phyloP scores from a whole-genome alignment of 2,797 vertebrate species.

The Enteromius argenteus region DNA sequence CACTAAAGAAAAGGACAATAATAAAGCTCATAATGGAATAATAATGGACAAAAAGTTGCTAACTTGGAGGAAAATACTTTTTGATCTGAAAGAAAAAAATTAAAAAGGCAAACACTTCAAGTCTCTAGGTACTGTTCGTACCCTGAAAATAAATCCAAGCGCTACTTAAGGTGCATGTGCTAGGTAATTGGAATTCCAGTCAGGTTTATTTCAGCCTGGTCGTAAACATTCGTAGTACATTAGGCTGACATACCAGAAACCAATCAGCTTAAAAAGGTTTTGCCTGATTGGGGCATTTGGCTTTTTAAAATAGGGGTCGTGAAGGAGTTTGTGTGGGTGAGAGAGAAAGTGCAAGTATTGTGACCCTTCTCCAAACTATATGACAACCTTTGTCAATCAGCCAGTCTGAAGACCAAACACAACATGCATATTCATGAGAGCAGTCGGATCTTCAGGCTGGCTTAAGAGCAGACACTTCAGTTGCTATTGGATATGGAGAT shows the following conservation, averaged over 20 bases:
- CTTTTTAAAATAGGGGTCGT: conserved; percentile 34
- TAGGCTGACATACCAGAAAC: conserved; percentile 42
- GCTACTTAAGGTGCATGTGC: conserved; percentile 26
- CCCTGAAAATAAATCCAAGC: conserved; percentile 51
- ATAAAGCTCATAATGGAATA: neutral
- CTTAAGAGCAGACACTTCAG: conserved; percentile 41
- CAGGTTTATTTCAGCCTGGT: conserved; percentile 37
- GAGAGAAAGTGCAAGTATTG: neutral
- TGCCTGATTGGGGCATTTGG: conserved; percentile 37
- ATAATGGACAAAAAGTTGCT: neutral
- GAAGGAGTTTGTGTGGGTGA: conserved; percentile 4
- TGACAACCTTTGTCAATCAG: conserved; percentile 31
- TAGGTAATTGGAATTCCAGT: conserved; percentile 31
- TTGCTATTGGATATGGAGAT: conserved; percentile 37
- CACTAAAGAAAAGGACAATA: neutral
- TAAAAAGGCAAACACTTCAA: conserved; percentile 29
- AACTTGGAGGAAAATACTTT: neutral
- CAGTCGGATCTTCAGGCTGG: conserved; percentile 34
- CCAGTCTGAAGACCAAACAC: conserved; percentile 32
- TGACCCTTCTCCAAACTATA: conserved; percentile 33
- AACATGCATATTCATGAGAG: conserved; percentile 55
- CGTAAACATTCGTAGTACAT: conserved; percentile 14
- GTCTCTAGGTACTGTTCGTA: conserved; percentile 36
- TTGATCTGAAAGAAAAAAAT: conserved; percentile 37
- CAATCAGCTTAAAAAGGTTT: conserved; percentile 51